Evolutionary conservation across 2,888 invertebrate species (phyloP).

Genomic region (Nomada hirtipes): DNA sequence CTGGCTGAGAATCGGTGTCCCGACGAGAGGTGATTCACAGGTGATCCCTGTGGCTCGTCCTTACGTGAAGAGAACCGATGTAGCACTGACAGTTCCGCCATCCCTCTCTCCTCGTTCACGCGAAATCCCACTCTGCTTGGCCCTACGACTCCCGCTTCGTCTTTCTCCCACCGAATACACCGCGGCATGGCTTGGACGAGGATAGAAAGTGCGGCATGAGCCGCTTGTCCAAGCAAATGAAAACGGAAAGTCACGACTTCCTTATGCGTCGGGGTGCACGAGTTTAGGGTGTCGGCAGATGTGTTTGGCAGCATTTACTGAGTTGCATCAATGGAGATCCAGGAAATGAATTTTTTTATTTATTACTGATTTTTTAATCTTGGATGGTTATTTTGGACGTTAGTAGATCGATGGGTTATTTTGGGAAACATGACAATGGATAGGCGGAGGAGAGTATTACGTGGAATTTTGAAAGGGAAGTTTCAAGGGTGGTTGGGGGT

Average conservation of each 20-base stretch:
- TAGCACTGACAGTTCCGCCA: slow-evolving; percentile 75
- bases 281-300: background rate
- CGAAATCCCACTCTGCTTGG: slow-evolving; percentile 63
- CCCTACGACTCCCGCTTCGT: slow-evolving; percentile 59
- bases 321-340: no score
- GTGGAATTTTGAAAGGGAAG: no score
- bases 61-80: slow-evolving; percentile 78
- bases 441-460: no score
- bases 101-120: slow-evolving; percentile 70
- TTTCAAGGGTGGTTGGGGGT: no score
- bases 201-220: slow-evolving; percentile 16
- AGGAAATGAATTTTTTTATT: no score
- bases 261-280: background rate
- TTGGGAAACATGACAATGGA: no score
- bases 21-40: slow-evolving; percentile 57
- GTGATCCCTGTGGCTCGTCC: slow-evolving; percentile 71
- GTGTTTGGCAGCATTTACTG: no score
- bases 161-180: slow-evolving; percentile 55
- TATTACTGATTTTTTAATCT: no score
- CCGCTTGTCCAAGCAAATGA: slow-evolving; percentile 15
- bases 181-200: slow-evolving; percentile 31
- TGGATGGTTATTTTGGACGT: no score
- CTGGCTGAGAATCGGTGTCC: slow-evolving; percentile 49
- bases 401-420: no score
- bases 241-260: slow-evolving; percentile 26